Evolutionary conservation across 2,797 vertebrate species (phyloP), one percentile per base, ranked within the genome.

Genomic region (Amniataba percoides): DNA sequence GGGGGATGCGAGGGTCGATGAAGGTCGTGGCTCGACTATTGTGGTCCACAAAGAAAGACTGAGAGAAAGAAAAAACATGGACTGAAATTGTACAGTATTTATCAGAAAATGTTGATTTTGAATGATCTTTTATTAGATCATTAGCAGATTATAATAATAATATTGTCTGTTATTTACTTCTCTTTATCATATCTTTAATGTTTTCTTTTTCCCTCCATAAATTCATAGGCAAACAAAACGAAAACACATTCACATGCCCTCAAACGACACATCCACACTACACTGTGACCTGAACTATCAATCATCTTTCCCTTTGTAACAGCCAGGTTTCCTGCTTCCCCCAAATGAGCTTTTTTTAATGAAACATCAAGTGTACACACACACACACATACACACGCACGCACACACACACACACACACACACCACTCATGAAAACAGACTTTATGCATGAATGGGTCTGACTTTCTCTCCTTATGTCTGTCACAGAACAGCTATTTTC

Each of bases 41-140:
- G 95, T 99, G 98, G 92, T 99, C 98, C 87, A 99, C 97, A 39
- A 98, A 99, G 90, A 99, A 99, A 48, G 97, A 99, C 98, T 99
- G 87, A 3, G 85, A 91, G 34, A 75, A 11, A 49, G 7, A 59
- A 56, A 18, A 31, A 7, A 48, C 27, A 1, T 1, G 1, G 1
- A n/a, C 1, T n/a, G 0, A n/a, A 42, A 60, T 5, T 8, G 7
- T 48, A 60, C 36, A 23, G 25, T 4, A 18, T 42, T 13, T 59
- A 56, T 12, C 10, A 1, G 8, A 9, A 59, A 39, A 27, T 16
- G 3, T 6, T 27, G 13, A 27, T 40, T 64, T 63, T 14, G 51
- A 57, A 59, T n/a, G 4, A 11, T 19, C 7, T 45, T 16, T 23
- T 5, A 2, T 40, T 6, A 36, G 18, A 57, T n/a, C n/a, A 57